A percentile compares a stretch with the other conserved stretches of the same genome.
Evolutionary conservation across 2,113 vertebrate species (phyloP).

Genomic region (Desmodus rotundus): DNA sequence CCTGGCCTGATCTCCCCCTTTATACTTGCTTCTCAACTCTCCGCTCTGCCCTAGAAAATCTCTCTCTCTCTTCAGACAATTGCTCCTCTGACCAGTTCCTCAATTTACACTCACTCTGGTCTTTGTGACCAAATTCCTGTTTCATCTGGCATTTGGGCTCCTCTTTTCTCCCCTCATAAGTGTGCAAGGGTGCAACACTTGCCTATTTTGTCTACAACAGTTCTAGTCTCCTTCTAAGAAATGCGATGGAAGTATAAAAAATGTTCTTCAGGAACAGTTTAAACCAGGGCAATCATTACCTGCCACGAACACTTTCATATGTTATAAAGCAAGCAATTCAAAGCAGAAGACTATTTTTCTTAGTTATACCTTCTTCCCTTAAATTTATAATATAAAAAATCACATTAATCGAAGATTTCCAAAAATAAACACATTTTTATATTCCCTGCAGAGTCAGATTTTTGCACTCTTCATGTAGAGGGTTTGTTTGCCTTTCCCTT

Average conservation of each 20-base stretch:
- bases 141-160: background rate
- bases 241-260: background rate
- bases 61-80: background rate
- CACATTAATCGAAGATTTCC: background rate
- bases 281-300: background rate
- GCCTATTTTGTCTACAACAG: background rate
- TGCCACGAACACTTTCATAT: background rate
- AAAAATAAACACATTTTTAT: background rate
- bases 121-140: background rate
- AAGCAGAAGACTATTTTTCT: background rate
- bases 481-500: background rate
- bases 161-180: background rate
- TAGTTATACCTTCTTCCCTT: background rate
- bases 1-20: background rate
- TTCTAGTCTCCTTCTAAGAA: background rate
- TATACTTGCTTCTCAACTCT: background rate
- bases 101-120: background rate
- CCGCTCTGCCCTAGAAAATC: background rate
- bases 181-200: background rate
- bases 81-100: background rate
- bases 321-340: background rate
- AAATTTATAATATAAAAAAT: background rate
- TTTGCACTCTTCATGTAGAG: background rate
- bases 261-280: background rate
- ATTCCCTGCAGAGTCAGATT: background rate